A percentile compares a stretch with the other conserved stretches of the same genome.
phyloP scores from a whole-genome alignment of 2,888 invertebrate species.

The Eupithecia vulgata region DNA sequence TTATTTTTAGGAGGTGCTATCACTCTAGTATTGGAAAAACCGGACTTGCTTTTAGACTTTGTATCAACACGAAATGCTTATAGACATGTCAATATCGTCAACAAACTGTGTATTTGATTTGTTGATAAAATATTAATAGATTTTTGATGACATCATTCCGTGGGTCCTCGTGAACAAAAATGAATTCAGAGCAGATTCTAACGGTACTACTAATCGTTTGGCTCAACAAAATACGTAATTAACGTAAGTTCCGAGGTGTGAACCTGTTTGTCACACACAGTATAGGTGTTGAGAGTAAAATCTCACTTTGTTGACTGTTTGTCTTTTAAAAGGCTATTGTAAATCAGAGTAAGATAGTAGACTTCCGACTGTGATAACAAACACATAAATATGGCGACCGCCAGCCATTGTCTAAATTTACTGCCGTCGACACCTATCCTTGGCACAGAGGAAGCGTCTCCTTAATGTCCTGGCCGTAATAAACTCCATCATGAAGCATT shows the following conservation, averaged over 20 bases:
- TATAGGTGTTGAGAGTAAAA: conserved; percentile 67
- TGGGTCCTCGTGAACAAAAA: background rate
- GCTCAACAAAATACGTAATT: conserved; percentile 11
- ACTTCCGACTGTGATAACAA: conserved; percentile 76
- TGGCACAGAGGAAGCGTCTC: conserved; percentile 51
- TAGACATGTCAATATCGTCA: conserved; percentile 37
- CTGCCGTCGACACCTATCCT: conserved; percentile 62
- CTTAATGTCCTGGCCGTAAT: conserved; percentile 38
- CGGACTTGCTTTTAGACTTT: conserved; percentile 58
- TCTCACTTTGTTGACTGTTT: conserved; percentile 69
- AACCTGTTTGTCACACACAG: conserved; percentile 56
- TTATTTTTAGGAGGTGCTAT: conserved; percentile 74
- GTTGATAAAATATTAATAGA: conserved; percentile 20
- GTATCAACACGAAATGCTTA: conserved; percentile 33
- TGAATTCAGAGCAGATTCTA: conserved; percentile 2
- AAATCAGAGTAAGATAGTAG: conserved; percentile 73
- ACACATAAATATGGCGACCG: conserved; percentile 76
- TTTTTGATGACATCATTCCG: background rate
- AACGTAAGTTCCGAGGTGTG: conserved; percentile 47
- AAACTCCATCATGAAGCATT: conserved; percentile 12
- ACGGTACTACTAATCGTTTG: conserved; percentile 23
- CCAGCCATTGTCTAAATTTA: conserved; percentile 74
- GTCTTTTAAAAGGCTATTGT: conserved; percentile 65
- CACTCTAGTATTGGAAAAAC: conserved; percentile 61
- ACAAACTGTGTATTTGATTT: conserved; percentile 35